Base-by-base conservation (phyloP, 2,888 invertebrate genomes). In the Clanis bilineata region DNA sequence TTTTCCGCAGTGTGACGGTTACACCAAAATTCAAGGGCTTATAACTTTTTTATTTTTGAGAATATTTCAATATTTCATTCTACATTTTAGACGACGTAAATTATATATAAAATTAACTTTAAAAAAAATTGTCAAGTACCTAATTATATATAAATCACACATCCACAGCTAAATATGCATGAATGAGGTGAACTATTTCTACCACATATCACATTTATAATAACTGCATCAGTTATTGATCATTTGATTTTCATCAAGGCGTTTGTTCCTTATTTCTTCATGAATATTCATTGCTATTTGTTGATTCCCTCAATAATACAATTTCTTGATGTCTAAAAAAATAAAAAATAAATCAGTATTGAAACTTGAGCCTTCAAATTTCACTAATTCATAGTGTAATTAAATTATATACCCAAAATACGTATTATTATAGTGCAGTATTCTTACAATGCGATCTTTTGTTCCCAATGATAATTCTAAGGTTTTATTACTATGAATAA, bases 241-340 rank as follows among this genome's bases (percentile, higher is more conserved):
- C 45, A 45, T 45, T 25, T 45, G 7, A 18, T 7, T 9, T 9
- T 10, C 10, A 9, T n/a, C n/a, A n/a, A 55, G 62, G 18, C 43
- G 9, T 7, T 63, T 39, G 62, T 61, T 57, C 47, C 39, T 61
- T 66, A 62, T 65, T 64, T 58, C 9, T 51, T 57, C 57, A 61
- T 23, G 86, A 83, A 71, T 83, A 90, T 51, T 85, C 86, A 64
- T 73, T 83, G 64, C 71, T 85, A 66, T 67, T 79, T 58, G 82
- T 62, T 55, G 80, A 58, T 62, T 82, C 81, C 55, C 76, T 70
- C 73, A 89, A 68, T 65, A 88, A 70, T 61, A 90, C 72, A 67
- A 90, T 83, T 44, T 91, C 90, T 79, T 88, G 86, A 76, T 83
- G 86, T 76, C 91, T 91, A 87, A 70, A 84, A 82, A 67, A 68